These are phyloP conservation scores for Sebastes schlegelii DNA, from an alignment of 2,113 vertebrate genomes.

Conservation along the genomic window DNA sequence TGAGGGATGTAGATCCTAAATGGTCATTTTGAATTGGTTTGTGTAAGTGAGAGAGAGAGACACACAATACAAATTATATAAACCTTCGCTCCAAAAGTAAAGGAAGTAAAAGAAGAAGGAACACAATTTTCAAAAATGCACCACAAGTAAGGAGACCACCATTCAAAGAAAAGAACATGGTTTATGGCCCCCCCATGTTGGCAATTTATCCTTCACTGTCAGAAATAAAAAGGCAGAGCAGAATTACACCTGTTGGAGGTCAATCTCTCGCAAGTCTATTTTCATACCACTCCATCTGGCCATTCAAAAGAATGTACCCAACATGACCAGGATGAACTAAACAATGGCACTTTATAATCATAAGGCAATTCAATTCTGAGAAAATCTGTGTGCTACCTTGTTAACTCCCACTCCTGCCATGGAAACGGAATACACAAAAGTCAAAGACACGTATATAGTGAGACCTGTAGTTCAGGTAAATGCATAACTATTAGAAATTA, in stretches of 20 bases:
- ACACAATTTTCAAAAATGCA: too few relatives aligned
- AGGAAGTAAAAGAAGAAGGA: too few relatives aligned
- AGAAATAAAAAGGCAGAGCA: too few relatives aligned
- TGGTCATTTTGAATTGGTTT: slow-evolving; percentile 13
- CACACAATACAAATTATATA: too few relatives aligned
- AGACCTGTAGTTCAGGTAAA: neutral
- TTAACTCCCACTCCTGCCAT: neutral
- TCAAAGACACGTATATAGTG: neutral
- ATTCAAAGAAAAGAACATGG: too few relatives aligned
- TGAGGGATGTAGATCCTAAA: neutral
- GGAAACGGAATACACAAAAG: neutral
- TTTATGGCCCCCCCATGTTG: too few relatives aligned
- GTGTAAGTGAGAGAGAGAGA: neutral
- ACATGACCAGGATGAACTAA: too few relatives aligned
- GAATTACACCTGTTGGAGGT: too few relatives aligned
- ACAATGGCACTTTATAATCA: neutral
- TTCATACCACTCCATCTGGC: neutral
- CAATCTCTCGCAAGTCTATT: too few relatives aligned
- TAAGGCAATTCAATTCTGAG: neutral
- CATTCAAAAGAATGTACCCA: neutral
- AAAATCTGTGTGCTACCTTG: neutral
- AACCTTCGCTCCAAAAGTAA: too few relatives aligned
- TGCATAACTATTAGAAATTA: neutral
- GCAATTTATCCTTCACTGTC: too few relatives aligned
- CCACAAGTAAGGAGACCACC: too few relatives aligned